phyloP scores from a whole-genome alignment of 2,113 vertebrate genomes.

The Tonatia bakeri region DNA sequence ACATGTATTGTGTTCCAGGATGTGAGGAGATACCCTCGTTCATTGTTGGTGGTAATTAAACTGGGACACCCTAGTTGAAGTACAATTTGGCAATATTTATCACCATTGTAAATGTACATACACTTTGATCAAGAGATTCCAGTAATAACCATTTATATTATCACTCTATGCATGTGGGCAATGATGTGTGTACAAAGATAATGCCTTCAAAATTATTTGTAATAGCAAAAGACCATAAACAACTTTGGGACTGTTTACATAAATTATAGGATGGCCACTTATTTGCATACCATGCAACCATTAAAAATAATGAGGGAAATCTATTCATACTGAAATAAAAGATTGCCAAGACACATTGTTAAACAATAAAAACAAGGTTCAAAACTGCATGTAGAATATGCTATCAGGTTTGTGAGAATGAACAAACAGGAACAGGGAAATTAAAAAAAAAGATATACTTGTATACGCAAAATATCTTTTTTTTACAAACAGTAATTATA shows the following conservation, averaged over 20 bases:
- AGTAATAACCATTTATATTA: not conserved
- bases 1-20: not conserved
- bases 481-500: not conserved
- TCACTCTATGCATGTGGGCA: not conserved
- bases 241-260: not conserved
- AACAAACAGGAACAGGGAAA: not conserved
- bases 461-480: not conserved
- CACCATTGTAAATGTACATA: not conserved
- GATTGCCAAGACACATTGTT: not conserved
- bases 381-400: constrained; percentile 1
- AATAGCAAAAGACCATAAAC: not conserved
- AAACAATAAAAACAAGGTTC: constrained; percentile 36
- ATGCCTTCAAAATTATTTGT: constrained; percentile 29
- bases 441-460: not conserved
- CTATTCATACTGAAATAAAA: constrained; percentile 20
- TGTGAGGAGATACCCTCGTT: not conserved
- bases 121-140: not conserved
- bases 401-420: not conserved
- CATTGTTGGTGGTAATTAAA: constrained; percentile 20
- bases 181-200: not conserved
- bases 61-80: not conserved
- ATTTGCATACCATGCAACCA: constrained; percentile 4
- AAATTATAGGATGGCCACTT: constrained; percentile 34
- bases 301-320: constrained; percentile 44
- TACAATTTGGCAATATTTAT: constrained; percentile 20